Percentiles rank a stretch among this genome's conserved stretches.
These are phyloP conservation scores for Eriocheir sinensis DNA, from an alignment of 1,140 invertebrate genomes.

Conservation along the genomic window DNA sequence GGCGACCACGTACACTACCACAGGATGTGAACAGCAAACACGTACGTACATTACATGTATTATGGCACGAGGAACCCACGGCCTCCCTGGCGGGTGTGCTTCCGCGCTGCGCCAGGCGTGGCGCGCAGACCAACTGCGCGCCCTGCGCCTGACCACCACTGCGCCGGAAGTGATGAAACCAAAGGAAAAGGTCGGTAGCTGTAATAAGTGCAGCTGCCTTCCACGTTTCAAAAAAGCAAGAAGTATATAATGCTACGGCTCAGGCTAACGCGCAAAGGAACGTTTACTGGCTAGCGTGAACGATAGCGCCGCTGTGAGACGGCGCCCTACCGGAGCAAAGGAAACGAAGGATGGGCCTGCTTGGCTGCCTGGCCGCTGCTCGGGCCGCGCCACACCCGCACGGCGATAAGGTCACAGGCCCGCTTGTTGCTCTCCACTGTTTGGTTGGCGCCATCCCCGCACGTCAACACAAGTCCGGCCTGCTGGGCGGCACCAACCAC, in stretches of 20 bases:
- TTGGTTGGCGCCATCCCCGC: neutral
- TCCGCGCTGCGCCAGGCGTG: neutral
- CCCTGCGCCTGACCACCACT: neutral
- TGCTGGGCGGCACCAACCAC: too few species aligned
- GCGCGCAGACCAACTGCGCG: neutral
- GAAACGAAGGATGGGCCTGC: neutral
- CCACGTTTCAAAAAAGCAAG: neutral
- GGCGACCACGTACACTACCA: slow-evolving; percentile 11
- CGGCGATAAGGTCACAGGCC: neutral
- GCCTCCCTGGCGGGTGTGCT: slow-evolving; percentile 9
- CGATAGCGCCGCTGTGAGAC: neutral
- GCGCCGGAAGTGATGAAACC: neutral
- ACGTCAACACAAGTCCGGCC: neutral
- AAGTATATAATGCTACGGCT: neutral
- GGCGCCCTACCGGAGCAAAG: neutral
- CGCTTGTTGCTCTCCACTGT: neutral
- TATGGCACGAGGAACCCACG: slow-evolving; percentile 19
- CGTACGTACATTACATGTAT: slow-evolving; percentile 16
- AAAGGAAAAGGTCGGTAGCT: neutral
- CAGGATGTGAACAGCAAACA: slow-evolving; percentile 15
- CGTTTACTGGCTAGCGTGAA: neutral
- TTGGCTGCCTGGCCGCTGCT: neutral
- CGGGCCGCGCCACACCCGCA: neutral
- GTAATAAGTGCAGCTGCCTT: neutral
- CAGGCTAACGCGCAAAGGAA: neutral